These are phyloP conservation scores for Bombyx mori DNA, from an alignment of 1,140 invertebrate genomes.

Conservation along the genomic window ASM3026992v2 NC_085111.1:10259001-10259500, in stretches of 20 bases:
- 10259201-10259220: too few species aligned
- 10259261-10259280: too few species aligned
- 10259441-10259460: background rate
- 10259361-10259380: slow-evolving; percentile 43
- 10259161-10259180: too few species aligned
- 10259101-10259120: background rate
- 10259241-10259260: too few species aligned
- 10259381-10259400: slow-evolving; percentile 44
- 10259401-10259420: slow-evolving; percentile 33
- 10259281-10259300: too few species aligned
- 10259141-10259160: too few species aligned
- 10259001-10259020: slow-evolving; percentile 30
- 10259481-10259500: too few species aligned
- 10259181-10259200: too few species aligned
- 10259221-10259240: too few species aligned
- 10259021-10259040: slow-evolving; percentile 37
- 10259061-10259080: slow-evolving; percentile 53
- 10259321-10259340: slow-evolving; percentile 8
- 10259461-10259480: too few species aligned
- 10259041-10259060: slow-evolving; percentile 53
- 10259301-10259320: too few species aligned
- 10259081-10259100: slow-evolving; percentile 12
- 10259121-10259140: too few species aligned
- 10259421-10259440: slow-evolving; percentile 37
- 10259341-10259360: slow-evolving; percentile 40